Conservation (phyloP, 1,140 invertebrate genomes). For the Hetaerina americana region DNA sequence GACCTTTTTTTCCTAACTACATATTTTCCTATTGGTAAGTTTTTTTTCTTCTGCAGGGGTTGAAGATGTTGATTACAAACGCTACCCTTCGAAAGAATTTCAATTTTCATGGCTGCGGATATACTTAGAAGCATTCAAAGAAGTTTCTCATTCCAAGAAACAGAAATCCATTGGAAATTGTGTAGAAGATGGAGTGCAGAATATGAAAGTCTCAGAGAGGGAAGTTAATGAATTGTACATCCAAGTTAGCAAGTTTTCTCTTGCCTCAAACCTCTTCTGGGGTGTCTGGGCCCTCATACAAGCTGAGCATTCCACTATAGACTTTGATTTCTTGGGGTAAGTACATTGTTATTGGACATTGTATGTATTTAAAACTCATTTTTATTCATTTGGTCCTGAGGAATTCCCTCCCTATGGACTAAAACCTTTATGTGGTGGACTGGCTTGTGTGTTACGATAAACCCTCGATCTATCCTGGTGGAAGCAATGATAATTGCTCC, state of each 20-base stretch:
- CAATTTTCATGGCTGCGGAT: slow-evolving; percentile 68
- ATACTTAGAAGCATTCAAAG: slow-evolving; percentile 54
- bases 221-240: slow-evolving; percentile 57
- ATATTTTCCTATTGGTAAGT: no score
- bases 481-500: no score
- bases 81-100: slow-evolving; percentile 67
- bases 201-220: slow-evolving; percentile 26
- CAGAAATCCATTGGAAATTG: background rate
- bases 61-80: slow-evolving; percentile 55
- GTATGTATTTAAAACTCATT: slow-evolving; percentile 3
- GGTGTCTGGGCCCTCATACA: slow-evolving; percentile 86
- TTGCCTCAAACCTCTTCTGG: slow-evolving; percentile 84
- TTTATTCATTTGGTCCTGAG: background rate
- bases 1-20: no score
- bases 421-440: slow-evolving; percentile 1
- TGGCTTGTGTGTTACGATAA: slow-evolving; percentile 10
- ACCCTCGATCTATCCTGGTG: slow-evolving; percentile 8
- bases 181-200: slow-evolving; percentile 14
- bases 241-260: slow-evolving; percentile 65
- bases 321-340: slow-evolving; percentile 89
- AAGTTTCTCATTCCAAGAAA: slow-evolving; percentile 14
- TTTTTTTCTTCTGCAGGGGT: slow-evolving; percentile 41
- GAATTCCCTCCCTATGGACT: slow-evolving; percentile 6
- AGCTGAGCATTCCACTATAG: slow-evolving; percentile 75
- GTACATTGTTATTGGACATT: slow-evolving; percentile 22